Percentiles rank a stretch among this genome's conserved stretches.
phyloP scores from a whole-genome alignment of 2,888 invertebrate species.

The Therioaphis trifolii region DNA sequence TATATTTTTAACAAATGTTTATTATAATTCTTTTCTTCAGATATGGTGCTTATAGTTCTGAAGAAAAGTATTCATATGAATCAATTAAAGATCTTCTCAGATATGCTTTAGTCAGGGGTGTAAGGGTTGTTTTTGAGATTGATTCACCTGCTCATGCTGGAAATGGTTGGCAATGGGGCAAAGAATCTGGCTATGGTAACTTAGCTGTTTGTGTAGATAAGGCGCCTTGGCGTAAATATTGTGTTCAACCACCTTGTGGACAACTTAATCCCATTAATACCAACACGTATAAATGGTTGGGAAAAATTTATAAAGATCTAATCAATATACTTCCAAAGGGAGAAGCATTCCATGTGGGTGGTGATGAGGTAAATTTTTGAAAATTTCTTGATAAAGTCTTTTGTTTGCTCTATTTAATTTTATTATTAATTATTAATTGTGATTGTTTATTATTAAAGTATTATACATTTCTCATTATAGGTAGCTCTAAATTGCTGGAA shows the following conservation, averaged over 20 bases:
- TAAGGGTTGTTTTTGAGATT: slow-evolving; percentile 87
- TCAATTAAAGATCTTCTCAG: slow-evolving; percentile 77
- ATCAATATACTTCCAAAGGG: slow-evolving; percentile 73
- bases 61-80: slow-evolving; percentile 76
- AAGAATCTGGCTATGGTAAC: slow-evolving; percentile 73
- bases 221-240: slow-evolving; percentile 78
- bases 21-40: slow-evolving; percentile 69
- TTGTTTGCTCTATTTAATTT: too few relatives aligned
- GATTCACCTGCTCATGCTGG: slow-evolving; percentile 86
- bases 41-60: slow-evolving; percentile 79
- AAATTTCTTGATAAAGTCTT: background rate
- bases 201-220: slow-evolving; percentile 77
- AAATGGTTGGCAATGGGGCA: slow-evolving; percentile 89
- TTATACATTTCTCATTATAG: slow-evolving; percentile 68
- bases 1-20: background rate
- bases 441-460: background rate
- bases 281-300: slow-evolving; percentile 76
- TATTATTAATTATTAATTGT: too few relatives aligned
- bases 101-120: slow-evolving; percentile 83
- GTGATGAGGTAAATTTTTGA: slow-evolving; percentile 72
- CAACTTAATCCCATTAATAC: slow-evolving; percentile 84
- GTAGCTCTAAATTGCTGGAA: slow-evolving; percentile 82
- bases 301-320: slow-evolving; percentile 77
- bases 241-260: slow-evolving; percentile 87
- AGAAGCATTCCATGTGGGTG: slow-evolving; percentile 82